A percentile compares a stretch with the other conserved stretches of the same genome.
Evolutionary conservation across 2,113 vertebrate genomes (phyloP).

Genomic region (Mobula birostris): DNA sequence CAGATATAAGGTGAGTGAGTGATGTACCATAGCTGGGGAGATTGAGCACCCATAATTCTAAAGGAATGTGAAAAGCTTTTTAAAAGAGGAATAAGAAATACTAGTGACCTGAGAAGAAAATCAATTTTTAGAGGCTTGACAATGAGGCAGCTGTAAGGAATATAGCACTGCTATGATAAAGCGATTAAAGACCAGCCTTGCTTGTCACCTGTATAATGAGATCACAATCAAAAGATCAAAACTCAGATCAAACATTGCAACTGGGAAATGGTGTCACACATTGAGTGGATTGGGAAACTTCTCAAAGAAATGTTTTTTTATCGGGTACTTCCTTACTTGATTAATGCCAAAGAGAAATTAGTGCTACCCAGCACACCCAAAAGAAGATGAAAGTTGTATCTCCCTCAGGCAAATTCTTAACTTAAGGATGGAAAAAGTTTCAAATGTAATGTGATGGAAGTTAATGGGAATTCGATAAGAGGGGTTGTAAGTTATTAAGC

Average conservation of each 20-base stretch:
- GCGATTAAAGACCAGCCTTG: too few relatives aligned
- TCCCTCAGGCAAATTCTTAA: too few relatives aligned
- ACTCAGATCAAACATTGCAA: not conserved
- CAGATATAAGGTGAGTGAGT: too few relatives aligned
- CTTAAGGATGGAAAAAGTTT: not conserved
- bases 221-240: not conserved
- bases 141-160: not conserved
- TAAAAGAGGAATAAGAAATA: not conserved
- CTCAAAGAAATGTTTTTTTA: too few relatives aligned
- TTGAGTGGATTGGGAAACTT: too few relatives aligned
- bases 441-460: not conserved
- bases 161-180: not conserved
- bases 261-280: too few relatives aligned
- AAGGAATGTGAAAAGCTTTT: not conserved
- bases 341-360: too few relatives aligned
- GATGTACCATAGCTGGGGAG: not conserved
- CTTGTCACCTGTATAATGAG: not conserved
- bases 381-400: too few relatives aligned
- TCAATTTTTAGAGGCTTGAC: not conserved
- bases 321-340: too few relatives aligned
- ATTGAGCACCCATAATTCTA: not conserved
- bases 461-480: not conserved
- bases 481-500: not conserved
- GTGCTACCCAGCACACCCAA: too few relatives aligned
- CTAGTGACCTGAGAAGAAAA: not conserved